Conservation (phyloP, 1,140 invertebrate genomes). For the Caerostris darwini region DNA sequence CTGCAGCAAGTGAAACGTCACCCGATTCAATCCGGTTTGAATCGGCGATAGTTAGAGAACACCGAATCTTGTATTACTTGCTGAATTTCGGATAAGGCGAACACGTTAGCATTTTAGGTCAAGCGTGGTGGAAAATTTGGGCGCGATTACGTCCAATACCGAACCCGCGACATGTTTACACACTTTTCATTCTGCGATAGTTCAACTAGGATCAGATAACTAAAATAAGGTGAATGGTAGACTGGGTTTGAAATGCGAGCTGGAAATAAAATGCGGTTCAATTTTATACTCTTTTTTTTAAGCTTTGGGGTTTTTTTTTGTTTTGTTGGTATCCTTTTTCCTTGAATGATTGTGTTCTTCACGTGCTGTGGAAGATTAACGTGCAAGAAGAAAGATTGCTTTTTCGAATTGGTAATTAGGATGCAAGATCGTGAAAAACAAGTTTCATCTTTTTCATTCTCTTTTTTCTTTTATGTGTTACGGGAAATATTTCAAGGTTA, state of each 20-base stretch:
- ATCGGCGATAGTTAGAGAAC: not conserved
- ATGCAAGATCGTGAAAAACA: too few relatives aligned
- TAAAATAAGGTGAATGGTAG: not conserved
- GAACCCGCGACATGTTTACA: not conserved
- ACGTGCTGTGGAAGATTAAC: too few relatives aligned
- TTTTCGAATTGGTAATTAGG: too few relatives aligned
- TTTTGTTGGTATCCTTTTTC: too few relatives aligned
- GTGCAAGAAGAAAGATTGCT: too few relatives aligned
- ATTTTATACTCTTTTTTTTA: not conserved
- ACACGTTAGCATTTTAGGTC: constrained; percentile 44
- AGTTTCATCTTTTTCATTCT: too few relatives aligned
- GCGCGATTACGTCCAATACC: not conserved
- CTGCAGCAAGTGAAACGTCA: constrained; percentile 6
- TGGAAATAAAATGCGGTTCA: not conserved
- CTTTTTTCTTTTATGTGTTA: too few relatives aligned
- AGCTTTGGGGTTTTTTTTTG: too few relatives aligned
- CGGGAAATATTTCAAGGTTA: too few relatives aligned
- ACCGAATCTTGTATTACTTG: not conserved
- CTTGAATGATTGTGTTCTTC: too few relatives aligned
- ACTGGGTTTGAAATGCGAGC: not conserved
- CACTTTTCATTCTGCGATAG: constrained; percentile 1
- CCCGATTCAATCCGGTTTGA: constrained; percentile 8
- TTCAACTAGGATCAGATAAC: not conserved
- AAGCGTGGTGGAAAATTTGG: not conserved
- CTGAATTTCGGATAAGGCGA: constrained; percentile 24